Base-by-base conservation (phyloP, 2,113 vertebrate species). In the Glareola pratincola region DNA sequence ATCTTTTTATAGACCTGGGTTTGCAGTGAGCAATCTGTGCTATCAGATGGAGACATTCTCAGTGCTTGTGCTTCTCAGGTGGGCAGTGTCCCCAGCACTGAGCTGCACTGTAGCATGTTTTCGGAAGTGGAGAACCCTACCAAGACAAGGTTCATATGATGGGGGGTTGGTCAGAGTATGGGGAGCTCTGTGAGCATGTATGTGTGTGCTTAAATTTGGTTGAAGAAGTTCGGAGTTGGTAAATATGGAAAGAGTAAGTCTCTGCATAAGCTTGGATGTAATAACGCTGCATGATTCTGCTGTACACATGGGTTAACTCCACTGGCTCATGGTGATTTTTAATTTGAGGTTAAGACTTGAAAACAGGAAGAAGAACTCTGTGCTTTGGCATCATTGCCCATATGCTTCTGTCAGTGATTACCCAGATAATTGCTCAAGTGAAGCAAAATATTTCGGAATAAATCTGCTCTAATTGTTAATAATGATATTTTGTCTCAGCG, bases 371-470 rank as follows among this genome's bases (percentile, higher is more conserved):
- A 56, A 64, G 32, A 83, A 47, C 14, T 73, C 62, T 32, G 23
- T 94, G 84, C 67, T 91, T 95, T 94, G 81, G 84, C 77, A 64
- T 63, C 34, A 6, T 47, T 76, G 45, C 20, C 20, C 53, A 19
- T 48, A 75, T 0, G 0, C 9, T 94, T 43, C 79, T 81, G 57
- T 57, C 83, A 79, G 53, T 34, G 91, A 82, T 87, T 73, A 89
- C 20, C 5, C 54, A 88, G 57, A 59, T 50, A 91, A 88, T 79
- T 95, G 50, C 41, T 94, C 50, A 90, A 91, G 53, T 51, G 47
- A 27, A 85, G 62, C 59, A 95, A 94, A 96, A 95, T 94, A 92
- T 94, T 97, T 95, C 78, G 85, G 81, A 95, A 59, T 79, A 91
- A 83, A 16, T 60, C 60, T 85, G 23, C 41, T 92, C 45, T 93